Percentiles rank a stretch among this genome's conserved stretches.
Conservation (phyloP, 1,140 invertebrate species). For the Philopotamus ludificatus region DNA sequence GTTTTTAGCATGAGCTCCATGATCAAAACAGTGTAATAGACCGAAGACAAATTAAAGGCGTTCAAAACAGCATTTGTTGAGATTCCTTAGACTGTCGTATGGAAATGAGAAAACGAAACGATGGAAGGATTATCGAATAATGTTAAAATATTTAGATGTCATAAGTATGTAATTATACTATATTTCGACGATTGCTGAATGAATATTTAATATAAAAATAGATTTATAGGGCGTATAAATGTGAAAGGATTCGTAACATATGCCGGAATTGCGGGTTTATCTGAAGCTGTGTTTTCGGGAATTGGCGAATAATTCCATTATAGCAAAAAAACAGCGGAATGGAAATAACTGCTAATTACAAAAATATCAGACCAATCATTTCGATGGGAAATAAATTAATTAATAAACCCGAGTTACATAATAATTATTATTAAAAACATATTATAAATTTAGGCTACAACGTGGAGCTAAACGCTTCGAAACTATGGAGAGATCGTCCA, state of each 20-base stretch:
- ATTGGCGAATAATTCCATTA: constrained; percentile 59
- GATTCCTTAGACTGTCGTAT: constrained; percentile 51
- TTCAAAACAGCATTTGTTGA: constrained; percentile 47
- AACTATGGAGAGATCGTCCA: constrained; percentile 58
- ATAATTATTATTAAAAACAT: not conserved
- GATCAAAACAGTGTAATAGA: constrained; percentile 36
- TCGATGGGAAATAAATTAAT: constrained; percentile 54
- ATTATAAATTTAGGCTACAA: constrained; percentile 44
- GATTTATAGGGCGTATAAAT: constrained; percentile 60
- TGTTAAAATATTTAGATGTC: constrained; percentile 46
- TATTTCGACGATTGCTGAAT: not conserved
- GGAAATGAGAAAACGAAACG: constrained; percentile 50
- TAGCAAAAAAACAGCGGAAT: constrained; percentile 48
- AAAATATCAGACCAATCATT: constrained; percentile 60
- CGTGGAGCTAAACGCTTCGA: constrained; percentile 50
- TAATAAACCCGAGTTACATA: constrained; percentile 58
- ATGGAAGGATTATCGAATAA: constrained; percentile 41
- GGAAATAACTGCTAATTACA: constrained; percentile 56
- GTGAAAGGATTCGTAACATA: constrained; percentile 62
- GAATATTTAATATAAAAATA: constrained; percentile 33
- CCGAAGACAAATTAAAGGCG: constrained; percentile 43
- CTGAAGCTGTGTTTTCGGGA: constrained; percentile 61
- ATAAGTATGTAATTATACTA: constrained; percentile 44
- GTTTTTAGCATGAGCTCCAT: constrained; percentile 46
- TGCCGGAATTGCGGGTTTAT: constrained; percentile 61